Base-by-base conservation (phyloP, 2,113 vertebrate genomes). In the Synchiropus splendidus region DNA sequence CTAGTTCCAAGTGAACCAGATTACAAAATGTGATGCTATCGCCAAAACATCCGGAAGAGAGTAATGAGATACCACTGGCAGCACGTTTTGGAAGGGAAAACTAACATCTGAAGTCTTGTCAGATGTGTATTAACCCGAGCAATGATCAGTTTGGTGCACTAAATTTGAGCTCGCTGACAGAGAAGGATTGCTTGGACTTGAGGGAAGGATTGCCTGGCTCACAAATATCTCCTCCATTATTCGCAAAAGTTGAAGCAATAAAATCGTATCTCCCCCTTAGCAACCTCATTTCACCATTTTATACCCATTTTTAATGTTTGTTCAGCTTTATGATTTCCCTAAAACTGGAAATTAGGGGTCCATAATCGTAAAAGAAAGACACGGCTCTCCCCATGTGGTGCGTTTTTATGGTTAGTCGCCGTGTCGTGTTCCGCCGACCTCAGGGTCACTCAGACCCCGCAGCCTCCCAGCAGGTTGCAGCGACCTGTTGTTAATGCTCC, bases 261-360 rank as follows among this genome's bases (percentile, higher is more conserved):
- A 76, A 75, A 75, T 18, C 58, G 30, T 77, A 78, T 82, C 70
- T 71, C 39, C 60, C 58, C 56, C 34, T 56, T 58, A 36, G 45
- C 12, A 47, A 51, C 54, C 58, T 55, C 21, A 27, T 27, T 8
- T 27, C 21, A 8, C 4, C 21, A 8, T 27, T 27, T 8, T 42
- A 2, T 39, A 42, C 21, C 35, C 47, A 38, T 61, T 68, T 69
- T 59, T 48, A 16, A 52, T 59, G 51, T 79, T 80, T 59, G 45
- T 10, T 11, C 44, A 72, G 66, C 34, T 79, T 79, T 76, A 79
- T 54, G 63, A 62, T 78, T 83, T 78, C 70, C 75, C 45, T 30
- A 58, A 73, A 73, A 58, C 55, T 71, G 72, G 68, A 76, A 76
- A 67, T 73, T 14, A 45, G 67, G 51, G 54, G 39, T 58, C 49